These are phyloP conservation scores for Ranitomeya variabilis DNA, from an alignment of 2,113 vertebrate genomes.

Conservation along the genomic window DNA sequence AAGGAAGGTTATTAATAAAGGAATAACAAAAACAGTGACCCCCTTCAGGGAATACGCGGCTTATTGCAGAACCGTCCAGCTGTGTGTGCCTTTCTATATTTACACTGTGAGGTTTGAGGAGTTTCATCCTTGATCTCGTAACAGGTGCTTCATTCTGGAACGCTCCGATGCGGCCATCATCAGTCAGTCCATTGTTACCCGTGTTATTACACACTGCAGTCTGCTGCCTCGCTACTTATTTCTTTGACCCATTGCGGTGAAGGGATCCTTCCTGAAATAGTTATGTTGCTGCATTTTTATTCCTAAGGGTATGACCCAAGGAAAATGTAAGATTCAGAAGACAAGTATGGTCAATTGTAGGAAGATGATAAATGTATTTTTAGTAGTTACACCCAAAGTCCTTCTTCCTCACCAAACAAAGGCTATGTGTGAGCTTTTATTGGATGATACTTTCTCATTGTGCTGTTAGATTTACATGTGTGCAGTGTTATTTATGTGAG, in stretches of 20 bases:
- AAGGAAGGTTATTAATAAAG: slow-evolving; percentile 57
- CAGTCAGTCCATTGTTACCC: slow-evolving; percentile 53
- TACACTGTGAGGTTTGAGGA: slow-evolving; percentile 44
- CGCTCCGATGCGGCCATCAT: slow-evolving; percentile 36
- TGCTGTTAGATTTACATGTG: background rate
- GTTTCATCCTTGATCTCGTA: slow-evolving; percentile 56
- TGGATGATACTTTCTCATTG: background rate
- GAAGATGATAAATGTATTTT: slow-evolving; percentile 46
- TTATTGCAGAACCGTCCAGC: slow-evolving; percentile 49
- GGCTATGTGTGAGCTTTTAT: background rate
- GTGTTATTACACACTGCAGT: slow-evolving; percentile 45
- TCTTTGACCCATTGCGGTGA: slow-evolving; percentile 46
- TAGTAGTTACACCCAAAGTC: slow-evolving; percentile 24
- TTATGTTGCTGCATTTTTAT: slow-evolving; percentile 42
- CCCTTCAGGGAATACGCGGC: slow-evolving; percentile 53
- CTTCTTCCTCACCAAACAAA: slow-evolving; percentile 14
- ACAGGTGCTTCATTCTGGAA: slow-evolving; percentile 47
- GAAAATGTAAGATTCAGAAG: slow-evolving; percentile 15
- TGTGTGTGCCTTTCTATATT: slow-evolving; percentile 54
- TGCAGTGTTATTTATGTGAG: background rate
- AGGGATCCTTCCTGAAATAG: slow-evolving; percentile 45
- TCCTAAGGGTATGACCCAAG: slow-evolving; percentile 24
- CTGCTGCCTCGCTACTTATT: slow-evolving; percentile 37
- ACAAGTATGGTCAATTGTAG: slow-evolving; percentile 20
- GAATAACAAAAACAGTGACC: slow-evolving; percentile 55